phyloP scores from a whole-genome alignment of 2,888 invertebrate genomes.

The Diplolepis rosae region DNA sequence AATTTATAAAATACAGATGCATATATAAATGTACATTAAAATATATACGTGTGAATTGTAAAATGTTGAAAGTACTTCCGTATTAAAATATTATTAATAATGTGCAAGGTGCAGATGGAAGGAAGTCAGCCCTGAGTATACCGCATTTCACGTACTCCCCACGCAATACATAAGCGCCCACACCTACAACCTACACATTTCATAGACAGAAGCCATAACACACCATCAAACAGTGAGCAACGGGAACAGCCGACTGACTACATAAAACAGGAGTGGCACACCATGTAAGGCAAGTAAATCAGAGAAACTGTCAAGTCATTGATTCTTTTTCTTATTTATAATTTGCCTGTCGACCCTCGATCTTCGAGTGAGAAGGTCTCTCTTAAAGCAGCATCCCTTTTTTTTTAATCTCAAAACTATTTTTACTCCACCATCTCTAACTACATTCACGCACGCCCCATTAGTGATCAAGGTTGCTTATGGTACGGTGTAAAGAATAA shows the following conservation, averaged over 20 bases:
- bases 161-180: conserved; percentile 1
- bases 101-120: neutral
- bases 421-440: neutral
- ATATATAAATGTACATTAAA: no score
- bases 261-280: conserved; percentile 39
- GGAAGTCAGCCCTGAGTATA: conserved; percentile 6
- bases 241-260: conserved; percentile 36
- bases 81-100: neutral
- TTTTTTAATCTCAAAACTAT: conserved; percentile 2
- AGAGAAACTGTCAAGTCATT: conserved; percentile 22
- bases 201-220: conserved; percentile 1
- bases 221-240: conserved; percentile 10
- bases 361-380: conserved; percentile 13
- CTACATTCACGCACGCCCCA: conserved; percentile 1
- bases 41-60: no score
- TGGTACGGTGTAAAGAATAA: conserved; percentile 11
- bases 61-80: neutral
- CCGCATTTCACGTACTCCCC: conserved; percentile 24
- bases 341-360: conserved; percentile 24
- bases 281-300: conserved; percentile 44
- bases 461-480: conserved; percentile 26
- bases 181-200: conserved; percentile 14
- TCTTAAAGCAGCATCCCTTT: conserved; percentile 13
- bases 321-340: conserved; percentile 16
- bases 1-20: no score